Conservation (phyloP, 2,113 vertebrate species). For the Eleginops maclovinus region DNA sequence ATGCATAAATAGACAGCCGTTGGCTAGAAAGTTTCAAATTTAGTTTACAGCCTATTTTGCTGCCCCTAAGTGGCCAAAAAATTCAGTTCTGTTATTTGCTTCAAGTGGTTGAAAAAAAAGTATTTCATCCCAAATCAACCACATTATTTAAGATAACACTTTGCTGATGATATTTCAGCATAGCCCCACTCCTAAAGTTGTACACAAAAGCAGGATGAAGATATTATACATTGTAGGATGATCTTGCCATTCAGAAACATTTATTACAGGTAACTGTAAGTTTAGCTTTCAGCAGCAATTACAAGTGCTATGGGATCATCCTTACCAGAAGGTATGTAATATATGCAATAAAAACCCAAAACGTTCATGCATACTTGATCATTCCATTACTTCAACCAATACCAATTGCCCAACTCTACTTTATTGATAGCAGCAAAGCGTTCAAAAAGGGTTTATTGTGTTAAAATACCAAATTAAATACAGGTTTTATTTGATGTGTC, state of each 20-base stretch:
- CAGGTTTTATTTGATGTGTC: background rate
- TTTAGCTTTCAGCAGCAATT: background rate
- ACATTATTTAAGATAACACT: too few species aligned
- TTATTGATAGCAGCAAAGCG: background rate
- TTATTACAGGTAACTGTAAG: background rate
- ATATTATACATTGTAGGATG: background rate
- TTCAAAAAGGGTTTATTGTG: background rate
- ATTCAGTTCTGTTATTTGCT: background rate
- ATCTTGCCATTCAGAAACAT: background rate
- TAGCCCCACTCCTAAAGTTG: background rate
- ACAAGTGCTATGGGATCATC: background rate
- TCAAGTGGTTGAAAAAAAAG: too few species aligned
- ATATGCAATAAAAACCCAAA: background rate
- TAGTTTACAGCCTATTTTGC: background rate
- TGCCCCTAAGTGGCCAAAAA: background rate
- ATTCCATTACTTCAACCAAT: background rate
- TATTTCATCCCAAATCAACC: too few species aligned
- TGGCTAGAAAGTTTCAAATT: background rate
- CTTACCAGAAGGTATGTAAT: background rate
- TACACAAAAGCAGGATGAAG: background rate
- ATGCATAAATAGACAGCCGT: too few species aligned
- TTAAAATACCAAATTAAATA: background rate
- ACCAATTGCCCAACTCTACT: background rate
- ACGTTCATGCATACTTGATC: background rate
- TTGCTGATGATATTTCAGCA: background rate